These are phyloP conservation scores for Zosterops lateralis DNA, from an alignment of 2,113 vertebrate species.

Conservation along the genomic window DNA sequence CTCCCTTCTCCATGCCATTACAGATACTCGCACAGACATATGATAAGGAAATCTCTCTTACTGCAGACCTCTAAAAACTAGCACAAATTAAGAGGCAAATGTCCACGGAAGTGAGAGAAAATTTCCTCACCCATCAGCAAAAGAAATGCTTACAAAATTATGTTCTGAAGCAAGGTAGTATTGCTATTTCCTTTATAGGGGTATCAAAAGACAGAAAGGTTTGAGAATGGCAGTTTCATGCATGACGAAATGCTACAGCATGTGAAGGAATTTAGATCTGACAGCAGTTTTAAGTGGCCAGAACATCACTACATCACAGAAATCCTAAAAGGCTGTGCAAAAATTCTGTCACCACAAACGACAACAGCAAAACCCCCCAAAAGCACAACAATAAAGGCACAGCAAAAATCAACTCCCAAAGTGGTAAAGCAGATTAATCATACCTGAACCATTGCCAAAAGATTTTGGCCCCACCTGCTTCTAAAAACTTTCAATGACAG, in stretches of 20 bases:
- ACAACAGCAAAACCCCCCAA: not conserved
- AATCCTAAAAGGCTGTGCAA: not conserved
- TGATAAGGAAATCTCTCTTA: not conserved
- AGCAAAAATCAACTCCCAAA: not conserved
- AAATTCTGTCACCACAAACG: not conserved
- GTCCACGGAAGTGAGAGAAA: not conserved
- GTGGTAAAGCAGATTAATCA: not conserved
- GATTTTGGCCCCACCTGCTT: not conserved
- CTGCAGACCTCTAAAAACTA: not conserved
- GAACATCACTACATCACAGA: not conserved
- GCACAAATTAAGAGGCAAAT: not conserved
- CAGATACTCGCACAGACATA: not conserved
- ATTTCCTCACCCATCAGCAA: not conserved
- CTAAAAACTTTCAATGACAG: not conserved
- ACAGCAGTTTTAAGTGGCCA: not conserved
- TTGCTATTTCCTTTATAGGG: not conserved
- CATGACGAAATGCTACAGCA: not conserved
- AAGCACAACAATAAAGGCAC: not conserved
- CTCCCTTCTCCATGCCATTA: not conserved
- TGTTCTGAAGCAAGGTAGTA: not conserved
- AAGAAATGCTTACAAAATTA: not conserved
- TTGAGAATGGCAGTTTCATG: not conserved
- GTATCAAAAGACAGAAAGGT: not conserved
- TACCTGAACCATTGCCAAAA: not conserved
- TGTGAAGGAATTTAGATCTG: not conserved